phyloP scores from a whole-genome alignment of 2,113 vertebrate genomes.

The Ammodytes marinus region DNA sequence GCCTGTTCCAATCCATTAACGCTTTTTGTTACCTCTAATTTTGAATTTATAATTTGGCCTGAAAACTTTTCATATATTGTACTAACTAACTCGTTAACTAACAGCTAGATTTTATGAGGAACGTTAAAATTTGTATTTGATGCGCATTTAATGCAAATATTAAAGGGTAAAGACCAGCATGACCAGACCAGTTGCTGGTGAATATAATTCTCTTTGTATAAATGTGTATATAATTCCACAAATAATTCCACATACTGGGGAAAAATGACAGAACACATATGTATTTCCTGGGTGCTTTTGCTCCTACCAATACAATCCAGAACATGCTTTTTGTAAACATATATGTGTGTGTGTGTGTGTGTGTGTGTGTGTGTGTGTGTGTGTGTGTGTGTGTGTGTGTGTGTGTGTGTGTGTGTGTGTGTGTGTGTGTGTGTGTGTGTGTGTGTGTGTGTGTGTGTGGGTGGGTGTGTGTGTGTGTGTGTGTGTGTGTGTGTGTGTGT shows the following conservation, averaged over 20 bases:
- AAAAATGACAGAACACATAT: background rate
- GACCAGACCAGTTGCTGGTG: background rate
- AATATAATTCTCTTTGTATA: background rate
- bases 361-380: too few species aligned
- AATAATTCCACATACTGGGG: background rate
- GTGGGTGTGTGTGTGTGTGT: too few species aligned
- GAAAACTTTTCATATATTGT: background rate
- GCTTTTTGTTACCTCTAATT: background rate
- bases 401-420: too few species aligned
- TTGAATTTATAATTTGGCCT: background rate
- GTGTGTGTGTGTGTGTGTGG: too few species aligned
- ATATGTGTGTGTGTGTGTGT: background rate
- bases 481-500: too few species aligned
- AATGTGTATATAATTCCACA: background rate
- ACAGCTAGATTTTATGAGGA: background rate
- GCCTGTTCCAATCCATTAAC: background rate
- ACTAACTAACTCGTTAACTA: background rate
- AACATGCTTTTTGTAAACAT: background rate
- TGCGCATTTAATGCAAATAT: background rate
- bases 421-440: too few species aligned
- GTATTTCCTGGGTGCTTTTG: too few species aligned
- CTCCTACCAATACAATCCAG: background rate
- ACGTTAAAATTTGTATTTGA: background rate
- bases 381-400: too few species aligned
- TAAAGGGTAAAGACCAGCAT: background rate